phyloP scores from a whole-genome alignment of 2,113 vertebrate genomes.

The Panurus biarmicus region DNA sequence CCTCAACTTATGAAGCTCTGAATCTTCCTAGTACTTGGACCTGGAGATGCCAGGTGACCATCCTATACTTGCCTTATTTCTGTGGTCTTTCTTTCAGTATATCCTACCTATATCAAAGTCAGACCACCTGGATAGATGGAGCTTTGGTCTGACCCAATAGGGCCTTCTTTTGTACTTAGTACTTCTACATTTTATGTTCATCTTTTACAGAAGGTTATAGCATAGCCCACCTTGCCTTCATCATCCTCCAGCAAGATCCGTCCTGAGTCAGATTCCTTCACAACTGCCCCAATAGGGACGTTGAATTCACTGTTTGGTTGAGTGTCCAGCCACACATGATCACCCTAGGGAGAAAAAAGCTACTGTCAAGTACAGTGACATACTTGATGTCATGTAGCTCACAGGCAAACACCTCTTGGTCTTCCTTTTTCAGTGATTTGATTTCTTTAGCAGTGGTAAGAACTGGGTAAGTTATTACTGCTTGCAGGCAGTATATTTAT shows the following conservation, averaged over 20 bases:
- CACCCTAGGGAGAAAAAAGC: conserved; percentile 74
- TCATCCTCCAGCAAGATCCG: conserved; percentile 86
- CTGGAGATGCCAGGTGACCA: background rate
- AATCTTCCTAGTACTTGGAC: background rate
- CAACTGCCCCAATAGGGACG: conserved; percentile 84
- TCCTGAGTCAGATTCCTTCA: conserved; percentile 78
- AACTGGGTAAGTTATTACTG: background rate
- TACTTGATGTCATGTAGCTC: background rate
- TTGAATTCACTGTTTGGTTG: conserved; percentile 40
- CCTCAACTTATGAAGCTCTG: background rate
- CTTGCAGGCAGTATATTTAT: background rate
- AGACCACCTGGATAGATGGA: background rate
- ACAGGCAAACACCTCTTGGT: background rate
- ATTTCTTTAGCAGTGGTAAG: background rate
- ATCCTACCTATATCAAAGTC: background rate
- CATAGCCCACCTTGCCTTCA: conserved; percentile 87
- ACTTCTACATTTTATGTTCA: background rate
- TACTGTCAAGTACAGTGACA: background rate
- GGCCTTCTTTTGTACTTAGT: background rate
- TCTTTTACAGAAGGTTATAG: background rate
- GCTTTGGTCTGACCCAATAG: background rate
- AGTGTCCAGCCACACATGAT: conserved; percentile 88
- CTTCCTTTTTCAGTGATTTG: background rate
- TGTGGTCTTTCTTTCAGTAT: background rate
- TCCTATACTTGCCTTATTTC: background rate